phyloP scores from a whole-genome alignment of 2,113 vertebrate species.

The Actenoides hombroni region DNA sequence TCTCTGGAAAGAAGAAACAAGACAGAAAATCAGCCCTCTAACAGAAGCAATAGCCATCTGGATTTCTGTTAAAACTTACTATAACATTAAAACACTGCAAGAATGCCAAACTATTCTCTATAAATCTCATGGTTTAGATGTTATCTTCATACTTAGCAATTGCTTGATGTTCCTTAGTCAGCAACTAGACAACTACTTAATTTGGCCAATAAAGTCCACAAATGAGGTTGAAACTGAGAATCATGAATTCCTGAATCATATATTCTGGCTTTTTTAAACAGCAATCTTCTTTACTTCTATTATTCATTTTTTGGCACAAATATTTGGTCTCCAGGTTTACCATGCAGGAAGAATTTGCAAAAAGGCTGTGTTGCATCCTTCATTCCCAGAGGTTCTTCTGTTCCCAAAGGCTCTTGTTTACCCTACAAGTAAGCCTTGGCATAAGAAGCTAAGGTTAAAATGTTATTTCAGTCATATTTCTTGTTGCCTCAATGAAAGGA shows the following conservation, averaged over 20 bases:
- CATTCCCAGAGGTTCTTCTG: background rate
- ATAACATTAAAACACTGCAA: background rate
- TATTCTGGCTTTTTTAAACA: background rate
- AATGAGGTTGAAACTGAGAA: background rate
- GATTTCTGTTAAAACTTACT: background rate
- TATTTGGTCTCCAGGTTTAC: background rate
- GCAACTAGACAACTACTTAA: background rate
- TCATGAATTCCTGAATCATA: background rate
- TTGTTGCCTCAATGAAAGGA: background rate
- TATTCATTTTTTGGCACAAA: background rate
- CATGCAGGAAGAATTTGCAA: background rate
- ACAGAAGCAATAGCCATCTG: background rate
- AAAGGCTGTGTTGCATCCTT: background rate
- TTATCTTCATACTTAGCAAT: background rate
- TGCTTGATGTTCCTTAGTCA: background rate
- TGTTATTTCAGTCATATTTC: background rate
- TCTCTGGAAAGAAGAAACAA: background rate
- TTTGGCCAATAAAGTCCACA: background rate
- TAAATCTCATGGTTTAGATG: background rate
- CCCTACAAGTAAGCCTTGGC: background rate
- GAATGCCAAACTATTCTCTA: background rate
- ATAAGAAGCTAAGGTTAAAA: background rate
- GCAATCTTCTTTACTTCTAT: background rate
- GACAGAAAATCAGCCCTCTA: background rate
- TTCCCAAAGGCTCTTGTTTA: background rate